Base-by-base conservation (phyloP, 2,797 vertebrate genomes). In the Neosilurus hyrtlii region DNA sequence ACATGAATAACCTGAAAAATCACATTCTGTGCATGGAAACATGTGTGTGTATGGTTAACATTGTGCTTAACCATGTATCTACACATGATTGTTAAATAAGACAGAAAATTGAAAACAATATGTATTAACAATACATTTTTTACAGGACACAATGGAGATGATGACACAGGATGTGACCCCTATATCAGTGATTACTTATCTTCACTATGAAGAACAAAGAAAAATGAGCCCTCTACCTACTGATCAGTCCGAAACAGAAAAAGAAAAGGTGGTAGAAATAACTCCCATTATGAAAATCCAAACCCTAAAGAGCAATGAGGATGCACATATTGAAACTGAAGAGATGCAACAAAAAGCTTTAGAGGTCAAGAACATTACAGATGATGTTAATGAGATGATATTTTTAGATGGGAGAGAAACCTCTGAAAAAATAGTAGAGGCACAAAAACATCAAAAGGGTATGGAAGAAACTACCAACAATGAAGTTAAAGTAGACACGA, bases 401-500 rank as follows among this genome's bases (percentile, higher is more conserved):
- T 7, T 70, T 26, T 20, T 24, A 82, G 30, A 54, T 63, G 51
- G 20, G 9, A 70, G 12, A 43, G 43, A 83, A 63, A 6, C 43
- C 24, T 63, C 2, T 71, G 66, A 52, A 83, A 56, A 70, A 70
- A 12, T 49, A 1, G 43, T 35, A 9, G n/a, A 59, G 8, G 11
- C 18, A 70, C n/a, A 70, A 14, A 51, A 51, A 68, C 52, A 24
- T 43, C 12, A 71, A 59, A 59, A 24, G 26, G 49, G 14, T 9
- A 16, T 54, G n/a, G n/a, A 12, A 72, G 70, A 26, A 18, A 26
- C 12, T 16, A 11, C 52, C 10, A 59, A 49, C 61, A 63, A 83
- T 51, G 75, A 84, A 79, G 84, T 83, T 4, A 89, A 86, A 9
- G 80, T 90, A 0, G 92, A 93, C 61, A 74, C 90, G 0, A 91